These are phyloP conservation scores for Hirtodrosophila histrioides DNA, from an alignment of 2,888 invertebrate species.

Conservation along the genomic window DNA sequence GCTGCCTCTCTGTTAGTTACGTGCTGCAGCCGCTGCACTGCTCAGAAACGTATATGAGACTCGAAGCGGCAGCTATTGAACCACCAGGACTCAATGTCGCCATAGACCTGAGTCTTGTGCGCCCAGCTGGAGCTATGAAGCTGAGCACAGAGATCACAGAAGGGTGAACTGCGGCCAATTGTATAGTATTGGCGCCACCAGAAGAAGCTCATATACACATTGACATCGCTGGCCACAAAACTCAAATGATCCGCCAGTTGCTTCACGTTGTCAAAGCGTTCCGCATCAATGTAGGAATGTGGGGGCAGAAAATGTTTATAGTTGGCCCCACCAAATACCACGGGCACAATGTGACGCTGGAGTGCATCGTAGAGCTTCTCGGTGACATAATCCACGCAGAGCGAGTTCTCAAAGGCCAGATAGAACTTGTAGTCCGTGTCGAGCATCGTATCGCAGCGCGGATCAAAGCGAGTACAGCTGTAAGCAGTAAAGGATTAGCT, in stretches of 20 bases:
- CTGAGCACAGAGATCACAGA: constrained; percentile 80
- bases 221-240: constrained; percentile 83
- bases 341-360: constrained; percentile 86
- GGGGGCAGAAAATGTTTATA: constrained; percentile 87
- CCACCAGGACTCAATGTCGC: constrained; percentile 82
- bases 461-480: constrained; percentile 75
- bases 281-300: constrained; percentile 88
- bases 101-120: constrained; percentile 74
- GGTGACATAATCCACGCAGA: constrained; percentile 89
- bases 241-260: constrained; percentile 86
- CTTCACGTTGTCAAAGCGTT: constrained; percentile 86
- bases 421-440: constrained; percentile 88
- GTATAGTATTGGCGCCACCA: constrained; percentile 87
- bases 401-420: constrained; percentile 88
- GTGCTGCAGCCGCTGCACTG: constrained; percentile 20
- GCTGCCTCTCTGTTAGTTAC: constrained; percentile 34
- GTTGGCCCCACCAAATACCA: constrained; percentile 89
- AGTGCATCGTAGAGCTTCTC: constrained; percentile 85
- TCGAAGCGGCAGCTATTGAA: constrained; percentile 75
- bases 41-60: constrained; percentile 67
- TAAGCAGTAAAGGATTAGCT: constrained; percentile 25
- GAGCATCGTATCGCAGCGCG: constrained; percentile 83
- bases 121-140: constrained; percentile 67
- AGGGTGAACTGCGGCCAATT: constrained; percentile 79
- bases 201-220: constrained; percentile 88